phyloP scores from a whole-genome alignment of 2,797 vertebrate species.

The Graptemys geographica region DNA sequence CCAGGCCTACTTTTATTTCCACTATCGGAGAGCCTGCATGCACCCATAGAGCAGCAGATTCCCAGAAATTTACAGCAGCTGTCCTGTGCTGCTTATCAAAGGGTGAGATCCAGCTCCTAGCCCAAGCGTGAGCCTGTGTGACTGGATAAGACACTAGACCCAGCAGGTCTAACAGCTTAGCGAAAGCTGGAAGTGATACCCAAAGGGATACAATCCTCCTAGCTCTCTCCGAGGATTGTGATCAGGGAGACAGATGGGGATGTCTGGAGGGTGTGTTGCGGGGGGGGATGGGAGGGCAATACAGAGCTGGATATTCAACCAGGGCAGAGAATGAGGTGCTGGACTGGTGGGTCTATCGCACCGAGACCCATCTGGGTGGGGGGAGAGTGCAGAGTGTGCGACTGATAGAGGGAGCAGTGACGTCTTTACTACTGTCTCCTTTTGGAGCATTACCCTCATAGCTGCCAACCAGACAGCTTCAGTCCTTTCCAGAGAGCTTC shows the following conservation, averaged over 20 bases:
- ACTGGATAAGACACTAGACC: neutral
- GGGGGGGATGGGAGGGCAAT: neutral
- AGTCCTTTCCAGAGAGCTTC: neutral
- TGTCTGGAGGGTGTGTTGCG: accelerated
- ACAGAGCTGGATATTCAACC: neutral
- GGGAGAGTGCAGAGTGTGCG: too few relatives aligned
- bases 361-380: accelerated
- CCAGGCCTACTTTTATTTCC: neutral
- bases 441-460: neutral
- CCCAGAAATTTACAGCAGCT: neutral
- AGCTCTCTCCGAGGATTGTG: neutral
- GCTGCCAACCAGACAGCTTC: neutral
- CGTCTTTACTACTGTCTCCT: neutral
- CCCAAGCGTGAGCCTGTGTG: neutral
- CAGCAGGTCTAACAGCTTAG: neutral
- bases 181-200: neutral
- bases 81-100: neutral
- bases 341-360: neutral
- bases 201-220: neutral
- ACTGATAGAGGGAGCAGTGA: neutral
- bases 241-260: neutral
- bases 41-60: neutral
- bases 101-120: neutral
- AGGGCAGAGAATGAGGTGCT: neutral
- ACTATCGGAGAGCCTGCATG: neutral